Base-by-base conservation (phyloP, 1,140 invertebrate genomes). In the Scylla paramamosain region DNA sequence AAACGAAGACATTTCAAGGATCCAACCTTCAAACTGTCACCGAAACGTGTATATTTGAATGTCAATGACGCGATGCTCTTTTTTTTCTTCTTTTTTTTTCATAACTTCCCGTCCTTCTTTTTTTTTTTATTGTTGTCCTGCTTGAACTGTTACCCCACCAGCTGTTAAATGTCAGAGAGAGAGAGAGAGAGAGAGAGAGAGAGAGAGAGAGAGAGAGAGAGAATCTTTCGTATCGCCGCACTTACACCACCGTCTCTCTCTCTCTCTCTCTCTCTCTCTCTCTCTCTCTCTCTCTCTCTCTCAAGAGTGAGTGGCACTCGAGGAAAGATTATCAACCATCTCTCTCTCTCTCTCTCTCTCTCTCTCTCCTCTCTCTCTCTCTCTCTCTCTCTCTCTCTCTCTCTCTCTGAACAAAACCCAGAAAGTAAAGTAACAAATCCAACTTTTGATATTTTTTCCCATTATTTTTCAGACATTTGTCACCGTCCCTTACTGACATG, bases 141-240 rank as follows among this genome's bases (percentile, higher is more conserved):
- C 32, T 6, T 6, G 39, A 39, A 31, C 0, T 39, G 32, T 32
- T 87, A 87, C 84, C 12, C 84, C 29, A 31, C 29, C n/a, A 6
- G 29, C 29, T n/a, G 29, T 31, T 29, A 32, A n/a, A 87, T 29
- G 20, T 88, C 1, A 88, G 86, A 88, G 86, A 88, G 86, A 88
- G 86, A 88, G 86, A 88, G 86, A 91, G 45, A 91, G 45, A 91
- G 39, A 91, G 90, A 91, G 90, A 91, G 52, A 52, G 90, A 91
- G 45, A 59, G 52, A 59, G 52, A 59, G 48, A 91, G 52, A 91
- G 46, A 67, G 25, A 48, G 25, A 91, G 20, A 25, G 39, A 45
- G 32, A 59, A 45, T n/a, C 16, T 39, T 46, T 28, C 59, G 14
- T 91, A 10, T 59, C 10, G 16, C 25, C 2, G 39, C 39, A 29